Conservation (phyloP, 2,113 vertebrate species). For the Centrocercus urophasianus region DNA sequence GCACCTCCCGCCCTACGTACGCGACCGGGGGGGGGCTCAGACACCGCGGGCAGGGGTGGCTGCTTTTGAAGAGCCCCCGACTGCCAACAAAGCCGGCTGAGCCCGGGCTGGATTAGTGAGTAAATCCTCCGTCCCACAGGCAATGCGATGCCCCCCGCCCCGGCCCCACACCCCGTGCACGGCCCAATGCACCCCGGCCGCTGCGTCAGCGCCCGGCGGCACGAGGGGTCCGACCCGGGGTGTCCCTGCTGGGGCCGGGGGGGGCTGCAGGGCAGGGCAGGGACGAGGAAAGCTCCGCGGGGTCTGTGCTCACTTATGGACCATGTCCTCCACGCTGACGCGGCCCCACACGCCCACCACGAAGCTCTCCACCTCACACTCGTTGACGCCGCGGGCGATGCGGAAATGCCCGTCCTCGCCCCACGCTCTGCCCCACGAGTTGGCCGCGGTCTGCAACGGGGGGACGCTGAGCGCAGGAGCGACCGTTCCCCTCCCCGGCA, state of each 20-base stretch:
- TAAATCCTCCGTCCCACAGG: not conserved
- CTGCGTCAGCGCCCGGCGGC: not conserved
- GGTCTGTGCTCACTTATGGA: slow-evolving; percentile 74
- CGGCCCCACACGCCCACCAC: slow-evolving; percentile 95
- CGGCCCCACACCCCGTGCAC: not conserved
- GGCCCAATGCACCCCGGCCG: not conserved
- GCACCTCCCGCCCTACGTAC: not conserved
- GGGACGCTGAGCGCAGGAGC: not conserved
- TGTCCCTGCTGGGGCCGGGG: not conserved
- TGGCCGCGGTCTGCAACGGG: slow-evolving; percentile 86
- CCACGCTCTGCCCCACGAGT: slow-evolving; percentile 96
- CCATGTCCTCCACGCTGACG: slow-evolving; percentile 94
- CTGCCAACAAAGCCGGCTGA: not conserved
- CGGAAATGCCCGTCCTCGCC: slow-evolving; percentile 93
- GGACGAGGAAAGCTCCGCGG: not conserved
- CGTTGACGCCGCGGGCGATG: slow-evolving; percentile 90
- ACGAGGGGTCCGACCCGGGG: too few relatives aligned
- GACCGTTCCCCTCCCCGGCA: not conserved
- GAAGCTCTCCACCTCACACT: slow-evolving; percentile 95
- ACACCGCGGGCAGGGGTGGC: accelerated
- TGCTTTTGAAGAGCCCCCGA: not conserved
- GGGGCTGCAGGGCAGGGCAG: not conserved
- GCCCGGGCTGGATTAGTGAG: slow-evolving; percentile 26
- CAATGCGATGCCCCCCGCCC: not conserved
- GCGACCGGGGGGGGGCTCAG: not conserved